phyloP scores from a whole-genome alignment of 2,113 vertebrate genomes.

The Salminus brasiliensis region DNA sequence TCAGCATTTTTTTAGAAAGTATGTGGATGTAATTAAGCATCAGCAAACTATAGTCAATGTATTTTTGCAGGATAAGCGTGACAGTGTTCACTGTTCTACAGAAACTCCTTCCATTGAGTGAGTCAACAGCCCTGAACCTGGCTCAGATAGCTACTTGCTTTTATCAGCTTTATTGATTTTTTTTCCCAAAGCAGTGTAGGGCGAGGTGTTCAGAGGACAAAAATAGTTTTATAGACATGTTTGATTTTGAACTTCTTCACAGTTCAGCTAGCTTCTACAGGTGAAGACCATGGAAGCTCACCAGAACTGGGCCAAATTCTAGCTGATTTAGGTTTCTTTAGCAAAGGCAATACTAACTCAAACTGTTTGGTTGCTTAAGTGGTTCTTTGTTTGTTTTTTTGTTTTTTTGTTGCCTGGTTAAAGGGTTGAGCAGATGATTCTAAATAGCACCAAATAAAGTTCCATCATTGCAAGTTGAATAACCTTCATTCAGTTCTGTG shows the following conservation, averaged over 20 bases:
- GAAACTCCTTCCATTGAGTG: slow-evolving; percentile 2
- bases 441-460: too few species aligned
- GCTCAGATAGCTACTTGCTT: not conserved
- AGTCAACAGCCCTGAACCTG: slow-evolving; percentile 39
- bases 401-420: too few species aligned
- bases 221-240: slow-evolving; percentile 13
- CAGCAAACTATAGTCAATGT: not conserved
- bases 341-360: too few species aligned
- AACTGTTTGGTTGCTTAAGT: too few species aligned
- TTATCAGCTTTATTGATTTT: slow-evolving; percentile 36
- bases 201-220: slow-evolving; percentile 4
- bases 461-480: too few species aligned
- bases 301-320: too few species aligned
- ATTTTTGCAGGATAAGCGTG: not conserved
- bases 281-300: too few species aligned
- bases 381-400: too few species aligned
- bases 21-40: not conserved
- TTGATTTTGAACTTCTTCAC: not conserved
- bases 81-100: not conserved
- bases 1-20: too few species aligned
- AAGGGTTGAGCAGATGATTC: too few species aligned
- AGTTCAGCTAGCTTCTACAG: not conserved
- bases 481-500: too few species aligned
- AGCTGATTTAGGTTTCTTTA: too few species aligned
- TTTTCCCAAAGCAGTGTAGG: slow-evolving; percentile 16